Conservation (phyloP, 2,113 vertebrate genomes). For the Sander vitreus region DNA sequence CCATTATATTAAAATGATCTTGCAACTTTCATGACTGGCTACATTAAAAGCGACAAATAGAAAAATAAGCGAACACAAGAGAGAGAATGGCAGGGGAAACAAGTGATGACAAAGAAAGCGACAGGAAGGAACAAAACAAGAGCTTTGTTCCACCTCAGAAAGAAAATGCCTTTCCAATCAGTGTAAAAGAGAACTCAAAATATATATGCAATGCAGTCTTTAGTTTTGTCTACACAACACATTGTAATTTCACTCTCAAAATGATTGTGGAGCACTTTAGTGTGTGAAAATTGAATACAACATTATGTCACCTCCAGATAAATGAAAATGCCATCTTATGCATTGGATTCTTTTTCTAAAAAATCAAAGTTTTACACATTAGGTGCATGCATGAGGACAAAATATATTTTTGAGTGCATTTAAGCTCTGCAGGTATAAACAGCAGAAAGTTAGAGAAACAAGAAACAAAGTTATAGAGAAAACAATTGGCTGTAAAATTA, state of each 20-base stretch:
- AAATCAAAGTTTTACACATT: constrained; percentile 56
- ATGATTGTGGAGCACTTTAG: constrained; percentile 42
- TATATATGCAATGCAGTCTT: constrained; percentile 44
- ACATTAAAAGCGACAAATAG: constrained; percentile 13
- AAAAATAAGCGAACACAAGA: constrained; percentile 16
- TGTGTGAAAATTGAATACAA: constrained; percentile 5
- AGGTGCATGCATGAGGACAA: constrained; percentile 26
- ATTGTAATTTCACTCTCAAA: constrained; percentile 53
- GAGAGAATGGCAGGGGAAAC: constrained; percentile 23
- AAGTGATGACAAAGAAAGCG: constrained; percentile 58
- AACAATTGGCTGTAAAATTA: constrained; percentile 38
- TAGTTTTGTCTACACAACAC: constrained; percentile 38
- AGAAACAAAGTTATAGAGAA: constrained; percentile 35
- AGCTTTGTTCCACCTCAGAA: constrained; percentile 45
- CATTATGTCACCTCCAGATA: constrained; percentile 36
- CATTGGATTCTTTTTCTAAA: constrained; percentile 6
- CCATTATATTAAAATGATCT: constrained; percentile 38
- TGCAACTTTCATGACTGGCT: constrained; percentile 8
- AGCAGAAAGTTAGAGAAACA: constrained; percentile 25
- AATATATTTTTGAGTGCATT: constrained; percentile 39
- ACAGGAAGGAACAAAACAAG: constrained; percentile 42
- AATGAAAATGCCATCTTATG: constrained; percentile 51
- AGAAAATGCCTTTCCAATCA: constrained; percentile 52
- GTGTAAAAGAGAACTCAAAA: constrained; percentile 46
- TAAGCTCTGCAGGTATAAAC: constrained; percentile 3